These are phyloP conservation scores for Panagrolaimus sp. DNA, from an alignment of 1,140 invertebrate genomes.

Conservation along the genomic window DNA sequence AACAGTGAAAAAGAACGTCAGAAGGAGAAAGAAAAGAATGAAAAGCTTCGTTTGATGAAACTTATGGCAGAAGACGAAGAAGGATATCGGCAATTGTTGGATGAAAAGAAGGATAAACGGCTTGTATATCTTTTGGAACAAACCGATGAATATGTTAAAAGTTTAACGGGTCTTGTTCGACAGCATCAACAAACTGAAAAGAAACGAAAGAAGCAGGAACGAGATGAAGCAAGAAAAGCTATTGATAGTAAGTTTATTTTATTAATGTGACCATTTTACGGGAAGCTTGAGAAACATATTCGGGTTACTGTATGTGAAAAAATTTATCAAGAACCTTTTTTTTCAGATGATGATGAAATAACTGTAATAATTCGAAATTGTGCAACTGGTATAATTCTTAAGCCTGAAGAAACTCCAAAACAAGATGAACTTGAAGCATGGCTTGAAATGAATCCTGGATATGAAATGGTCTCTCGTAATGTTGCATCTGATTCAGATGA, in stretches of 20 bases:
- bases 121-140: conserved; percentile 91
- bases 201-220: conserved; percentile 55
- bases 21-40: conserved; percentile 95
- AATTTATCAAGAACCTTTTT: not conserved
- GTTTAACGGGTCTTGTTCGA: conserved; percentile 65
- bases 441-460: conserved; percentile 67
- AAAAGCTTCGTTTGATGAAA: conserved; percentile 94
- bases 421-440: conserved; percentile 77
- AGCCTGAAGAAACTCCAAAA: conserved; percentile 74
- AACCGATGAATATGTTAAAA: conserved; percentile 95
- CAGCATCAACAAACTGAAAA: conserved; percentile 58
- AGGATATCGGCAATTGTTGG: conserved; percentile 82
- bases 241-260: not conserved
- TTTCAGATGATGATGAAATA: conserved; percentile 25
- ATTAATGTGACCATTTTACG: too few species aligned
- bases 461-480: conserved; percentile 71
- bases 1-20: conserved; percentile 97
- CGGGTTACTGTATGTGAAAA: too few species aligned
- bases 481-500: conserved; percentile 57
- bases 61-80: conserved; percentile 79
- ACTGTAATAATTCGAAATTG: conserved; percentile 80
- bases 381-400: conserved; percentile 72
- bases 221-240: conserved; percentile 38
- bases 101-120: conserved; percentile 99
- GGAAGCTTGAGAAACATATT: too few species aligned